phyloP scores from a whole-genome alignment of 2,113 vertebrate genomes.

The Edolisoma coerulescens region DNA sequence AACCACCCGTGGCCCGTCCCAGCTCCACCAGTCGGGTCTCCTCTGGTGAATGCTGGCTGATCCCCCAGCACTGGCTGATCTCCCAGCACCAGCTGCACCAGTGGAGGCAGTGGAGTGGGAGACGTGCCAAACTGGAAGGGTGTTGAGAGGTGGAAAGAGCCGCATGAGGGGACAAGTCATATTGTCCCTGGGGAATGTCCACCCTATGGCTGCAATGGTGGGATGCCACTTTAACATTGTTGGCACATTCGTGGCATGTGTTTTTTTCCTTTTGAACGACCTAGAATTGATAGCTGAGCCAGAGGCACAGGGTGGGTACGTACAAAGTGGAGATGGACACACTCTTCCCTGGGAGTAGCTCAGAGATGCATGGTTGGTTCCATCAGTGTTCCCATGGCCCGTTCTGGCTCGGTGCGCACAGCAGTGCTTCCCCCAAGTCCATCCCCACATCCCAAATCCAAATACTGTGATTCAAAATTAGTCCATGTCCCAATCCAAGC shows the following conservation, averaged over 20 bases:
- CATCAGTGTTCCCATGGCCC: not conserved
- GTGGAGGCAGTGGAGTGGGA: not conserved
- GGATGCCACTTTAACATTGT: not conserved
- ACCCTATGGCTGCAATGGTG: fast-evolving
- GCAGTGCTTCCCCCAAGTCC: fast-evolving
- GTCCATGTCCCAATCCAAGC: not conserved
- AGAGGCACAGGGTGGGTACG: not conserved
- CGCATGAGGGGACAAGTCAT: not conserved
- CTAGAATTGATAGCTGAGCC: not conserved
- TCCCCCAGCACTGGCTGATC: not conserved
- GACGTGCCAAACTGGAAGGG: conserved; percentile 7
- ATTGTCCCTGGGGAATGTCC: not conserved
- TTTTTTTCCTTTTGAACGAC: not conserved
- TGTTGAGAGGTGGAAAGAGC: not conserved
- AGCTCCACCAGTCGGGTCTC: not conserved
- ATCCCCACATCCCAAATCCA: not conserved
- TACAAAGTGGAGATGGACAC: not conserved
- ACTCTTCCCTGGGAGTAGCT: not conserved
- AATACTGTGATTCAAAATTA: not conserved
- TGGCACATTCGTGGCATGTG: not conserved
- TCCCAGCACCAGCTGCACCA: not conserved
- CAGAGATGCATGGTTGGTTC: not conserved
- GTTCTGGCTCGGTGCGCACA: fast-evolving
- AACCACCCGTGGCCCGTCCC: not conserved
- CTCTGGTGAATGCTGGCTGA: not conserved